Evolutionary conservation across 2,888 invertebrate genomes (phyloP), one percentile per base, ranked within the genome.

Genomic region (Lacanobia oleracea): DNA sequence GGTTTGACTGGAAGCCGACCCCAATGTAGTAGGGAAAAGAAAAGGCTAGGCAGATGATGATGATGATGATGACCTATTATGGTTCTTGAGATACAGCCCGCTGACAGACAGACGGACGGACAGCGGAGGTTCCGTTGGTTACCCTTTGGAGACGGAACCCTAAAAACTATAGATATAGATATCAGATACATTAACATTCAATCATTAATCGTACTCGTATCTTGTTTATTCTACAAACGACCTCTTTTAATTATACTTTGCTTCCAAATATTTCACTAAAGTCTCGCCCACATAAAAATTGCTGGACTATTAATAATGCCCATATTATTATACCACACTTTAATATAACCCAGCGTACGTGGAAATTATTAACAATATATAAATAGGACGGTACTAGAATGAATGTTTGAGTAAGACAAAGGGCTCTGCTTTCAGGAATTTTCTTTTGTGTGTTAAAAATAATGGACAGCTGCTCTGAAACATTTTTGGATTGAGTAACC

Each of bases 401-500:
- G 12, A 27, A 57, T 61, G 43, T 67, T 73, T 74, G 56, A 43
- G 50, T 74, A 64, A 50, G 10, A 70, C 70, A 62, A 53, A 45
- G 7, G 60, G 33, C 51, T 72, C 74, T 61, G 56, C 12, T 67
- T 77, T 51, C 50, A 65, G 18, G 9, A 74, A 21, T 61, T 60
- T 50, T 74, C 75, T 57, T 65, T 74, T 77, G 61, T 73, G 23
- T 5, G 23, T 18, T 23, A 33, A 56, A 77, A 72, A 76, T 69
- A 61, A 61, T 54, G 56, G 48, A 62, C 43, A 50, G 16, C 18
- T 27, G 12, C 3, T 6, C 3, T 27, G 10, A 23, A 67, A 18
- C 2, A 37, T 50, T 50, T 23, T 50, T 66, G 8, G 10, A 12
- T 51, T 6, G 10, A 33, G 7, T 10, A 16, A 63, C 16, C 9